Evolutionary conservation across 2,888 invertebrate species (phyloP), one percentile per base, ranked within the genome.

Genomic region (Melanargia galathea): DNA sequence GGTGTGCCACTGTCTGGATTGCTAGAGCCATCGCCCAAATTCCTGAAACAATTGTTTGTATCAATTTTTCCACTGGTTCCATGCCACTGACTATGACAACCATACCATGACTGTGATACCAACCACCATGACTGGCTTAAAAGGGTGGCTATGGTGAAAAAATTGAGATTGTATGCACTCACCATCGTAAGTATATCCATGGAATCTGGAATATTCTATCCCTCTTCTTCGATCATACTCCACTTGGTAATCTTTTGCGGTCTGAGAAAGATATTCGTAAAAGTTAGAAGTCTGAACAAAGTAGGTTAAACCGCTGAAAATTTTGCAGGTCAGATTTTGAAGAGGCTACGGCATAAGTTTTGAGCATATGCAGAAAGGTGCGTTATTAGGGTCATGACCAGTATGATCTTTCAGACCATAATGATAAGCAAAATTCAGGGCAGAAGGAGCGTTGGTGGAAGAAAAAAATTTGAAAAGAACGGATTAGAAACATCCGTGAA

Each of bases 161-260:
- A 18, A 13, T 16, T 16, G 11, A 33, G 26, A 38, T 26, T 7
- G 51, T 49, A 18, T 35, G 2, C 13, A 49, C 45, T 74, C 72
- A 91, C 98, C 99, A 84, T 99, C 99, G 83, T 99, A 99, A 10
- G 99, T 98, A 85, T 99, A 99, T 2, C 98, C 99, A 83, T 99
- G 98, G 81, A 98, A 99, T 71, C 98, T 93, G 38, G 98, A 98
- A 87, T 97, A 98, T 78, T 97, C 97, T 1, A 87, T 81, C 1
- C 96, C 96, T 70, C 97, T 92, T 67, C 96, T 90, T 33, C 95
- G 93, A 76, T 98, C 95, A 83, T 98, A 98, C 81, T 97, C 95
- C 43, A 93, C 92, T 77, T 95, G 93, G 81, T 98, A 98, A 81
- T 98, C 97, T 72, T 95, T 95, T 0, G 98, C 96, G 0, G 97